phyloP scores from a whole-genome alignment of 2,888 invertebrate genomes.

The Torymus auratus region DNA sequence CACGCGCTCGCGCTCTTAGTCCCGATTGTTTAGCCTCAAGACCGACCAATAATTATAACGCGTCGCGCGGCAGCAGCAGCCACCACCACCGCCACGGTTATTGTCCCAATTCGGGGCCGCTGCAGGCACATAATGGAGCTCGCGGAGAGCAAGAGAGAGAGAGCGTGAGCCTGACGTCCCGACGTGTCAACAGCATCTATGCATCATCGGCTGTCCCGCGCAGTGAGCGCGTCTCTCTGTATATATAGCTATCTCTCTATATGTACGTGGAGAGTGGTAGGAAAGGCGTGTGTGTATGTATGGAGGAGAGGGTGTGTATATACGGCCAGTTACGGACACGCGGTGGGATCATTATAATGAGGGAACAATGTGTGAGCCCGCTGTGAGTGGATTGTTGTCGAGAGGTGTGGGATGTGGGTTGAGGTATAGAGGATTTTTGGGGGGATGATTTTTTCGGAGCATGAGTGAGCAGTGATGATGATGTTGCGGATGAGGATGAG shows the following conservation, averaged over 20 bases:
- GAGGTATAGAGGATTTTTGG: too few species aligned
- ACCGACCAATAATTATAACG: conserved; percentile 70
- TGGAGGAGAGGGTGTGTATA: not conserved
- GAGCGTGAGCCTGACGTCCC: conserved; percentile 73
- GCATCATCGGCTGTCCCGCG: conserved; percentile 75
- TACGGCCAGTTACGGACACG: conserved; percentile 40
- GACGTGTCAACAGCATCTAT: conserved; percentile 76
- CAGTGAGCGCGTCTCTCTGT: conserved; percentile 65
- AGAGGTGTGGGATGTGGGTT: not conserved
- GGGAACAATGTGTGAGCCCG: conserved; percentile 40
- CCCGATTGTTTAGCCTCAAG: conserved; percentile 57
- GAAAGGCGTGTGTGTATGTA: too few species aligned
- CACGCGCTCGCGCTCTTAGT: conserved; percentile 27
- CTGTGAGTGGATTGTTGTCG: conserved; percentile 21
- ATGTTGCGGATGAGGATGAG: too few species aligned
- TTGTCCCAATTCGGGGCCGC: too few species aligned
- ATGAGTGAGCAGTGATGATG: too few species aligned
- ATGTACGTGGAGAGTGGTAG: conserved; percentile 19
- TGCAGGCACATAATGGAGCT: conserved; percentile 35
- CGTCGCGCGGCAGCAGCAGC: conserved; percentile 58
- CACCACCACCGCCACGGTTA: too few species aligned
- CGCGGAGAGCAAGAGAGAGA: conserved; percentile 14
- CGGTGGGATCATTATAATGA: conserved; percentile 49
- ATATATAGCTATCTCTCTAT: not conserved
- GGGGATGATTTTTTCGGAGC: too few species aligned